phyloP scores from a whole-genome alignment of 2,888 invertebrate species.

The Eupithecia vulgata region DNA sequence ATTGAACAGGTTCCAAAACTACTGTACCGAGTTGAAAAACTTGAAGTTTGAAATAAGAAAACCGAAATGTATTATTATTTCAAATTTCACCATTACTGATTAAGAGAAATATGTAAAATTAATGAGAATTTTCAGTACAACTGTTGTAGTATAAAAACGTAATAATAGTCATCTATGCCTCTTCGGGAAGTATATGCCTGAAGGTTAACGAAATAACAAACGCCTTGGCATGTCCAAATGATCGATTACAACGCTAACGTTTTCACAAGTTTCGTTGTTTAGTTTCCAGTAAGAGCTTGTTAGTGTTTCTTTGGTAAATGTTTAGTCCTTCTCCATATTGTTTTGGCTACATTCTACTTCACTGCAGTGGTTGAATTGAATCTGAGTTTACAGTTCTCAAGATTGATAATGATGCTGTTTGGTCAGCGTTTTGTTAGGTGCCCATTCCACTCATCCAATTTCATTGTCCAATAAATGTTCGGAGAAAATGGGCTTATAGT shows the following conservation, averaged over 20 bases:
- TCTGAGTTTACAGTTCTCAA: not conserved
- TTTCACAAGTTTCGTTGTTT: not conserved
- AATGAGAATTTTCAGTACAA: too few relatives aligned
- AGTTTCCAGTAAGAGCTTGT: not conserved
- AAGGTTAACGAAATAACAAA: not conserved
- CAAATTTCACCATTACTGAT: too few relatives aligned
- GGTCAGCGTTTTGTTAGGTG: too few relatives aligned
- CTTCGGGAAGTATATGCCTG: not conserved
- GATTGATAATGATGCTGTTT: not conserved
- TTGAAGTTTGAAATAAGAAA: too few relatives aligned
- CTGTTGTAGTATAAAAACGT: too few relatives aligned
- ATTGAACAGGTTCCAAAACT: too few relatives aligned
- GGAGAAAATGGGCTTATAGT: too few relatives aligned
- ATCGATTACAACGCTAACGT: constrained; percentile 15
- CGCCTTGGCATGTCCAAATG: constrained; percentile 25
- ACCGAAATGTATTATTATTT: too few relatives aligned
- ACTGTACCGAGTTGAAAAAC: too few relatives aligned
- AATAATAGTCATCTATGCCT: not conserved
- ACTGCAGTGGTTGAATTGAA: not conserved
- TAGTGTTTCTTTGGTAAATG: not conserved
- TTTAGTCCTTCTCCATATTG: not conserved
- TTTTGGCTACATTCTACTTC: not conserved
- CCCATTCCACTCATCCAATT: too few relatives aligned
- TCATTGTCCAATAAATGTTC: too few relatives aligned
- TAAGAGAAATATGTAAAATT: too few relatives aligned